These are phyloP conservation scores for Halotydeus destructor DNA, from an alignment of 1,140 invertebrate genomes.

Conservation along the genomic window DNA sequence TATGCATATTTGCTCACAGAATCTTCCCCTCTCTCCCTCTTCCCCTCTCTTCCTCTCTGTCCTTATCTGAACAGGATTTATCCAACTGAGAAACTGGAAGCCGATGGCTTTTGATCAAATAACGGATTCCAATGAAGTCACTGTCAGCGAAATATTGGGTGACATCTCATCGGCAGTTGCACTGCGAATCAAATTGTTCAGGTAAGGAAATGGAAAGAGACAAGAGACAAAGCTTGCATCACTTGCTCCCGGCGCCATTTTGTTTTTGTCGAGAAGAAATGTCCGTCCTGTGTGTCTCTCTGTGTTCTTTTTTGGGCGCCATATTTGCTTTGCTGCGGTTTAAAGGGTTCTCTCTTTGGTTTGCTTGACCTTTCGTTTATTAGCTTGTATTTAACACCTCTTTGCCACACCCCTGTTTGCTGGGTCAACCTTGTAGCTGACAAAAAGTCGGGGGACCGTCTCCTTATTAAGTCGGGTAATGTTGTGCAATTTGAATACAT, in stretches of 20 bases:
- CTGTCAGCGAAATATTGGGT: conserved; percentile 73
- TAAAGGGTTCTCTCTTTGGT: neutral
- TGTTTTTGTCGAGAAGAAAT: neutral
- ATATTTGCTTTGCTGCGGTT: neutral
- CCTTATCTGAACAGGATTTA: conserved; percentile 39
- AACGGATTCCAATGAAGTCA: conserved; percentile 56
- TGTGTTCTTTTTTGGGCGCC: neutral
- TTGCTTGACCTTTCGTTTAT: neutral
- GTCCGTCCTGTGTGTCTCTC: neutral
- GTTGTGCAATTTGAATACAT: no score
- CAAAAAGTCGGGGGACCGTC: no score
- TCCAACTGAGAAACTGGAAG: conserved; percentile 84
- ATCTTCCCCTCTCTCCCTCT: neutral
- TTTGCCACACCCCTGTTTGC: neutral
- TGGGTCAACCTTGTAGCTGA: no score
- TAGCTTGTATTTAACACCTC: neutral
- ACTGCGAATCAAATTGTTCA: conserved; percentile 63
- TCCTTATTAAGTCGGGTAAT: no score
- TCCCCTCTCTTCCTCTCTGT: conserved; percentile 1
- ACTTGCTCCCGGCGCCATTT: neutral
- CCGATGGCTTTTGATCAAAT: conserved; percentile 70
- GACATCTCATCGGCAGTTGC: conserved; percentile 76
- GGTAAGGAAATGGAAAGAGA: conserved; percentile 26
- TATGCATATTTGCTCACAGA: conserved; percentile 3
- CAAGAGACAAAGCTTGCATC: neutral